phyloP scores from a whole-genome alignment of 2,888 invertebrate genomes.

The Teleiodes luculella region DNA sequence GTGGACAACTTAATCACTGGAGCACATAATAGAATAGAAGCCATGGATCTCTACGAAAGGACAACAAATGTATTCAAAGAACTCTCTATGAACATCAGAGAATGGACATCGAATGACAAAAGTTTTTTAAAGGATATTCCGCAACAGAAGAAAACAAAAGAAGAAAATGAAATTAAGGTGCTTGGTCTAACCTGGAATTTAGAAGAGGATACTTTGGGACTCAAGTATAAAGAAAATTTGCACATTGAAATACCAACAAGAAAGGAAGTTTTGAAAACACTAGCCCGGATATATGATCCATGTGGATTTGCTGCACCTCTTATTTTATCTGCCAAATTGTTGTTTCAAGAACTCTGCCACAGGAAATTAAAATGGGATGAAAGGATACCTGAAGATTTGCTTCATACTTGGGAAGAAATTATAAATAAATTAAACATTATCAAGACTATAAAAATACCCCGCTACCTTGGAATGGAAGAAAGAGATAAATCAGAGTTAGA shows the following conservation, averaged over 20 bases:
- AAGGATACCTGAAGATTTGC: neutral
- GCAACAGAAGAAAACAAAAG: neutral
- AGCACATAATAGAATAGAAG: neutral
- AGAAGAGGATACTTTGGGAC: neutral
- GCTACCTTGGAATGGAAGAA: neutral
- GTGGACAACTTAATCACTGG: conserved; percentile 16
- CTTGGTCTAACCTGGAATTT: conserved; percentile 5
- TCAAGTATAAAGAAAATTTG: neutral
- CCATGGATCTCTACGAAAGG: neutral
- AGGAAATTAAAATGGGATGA: conserved; percentile 4
- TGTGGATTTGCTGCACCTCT: conserved; percentile 2
- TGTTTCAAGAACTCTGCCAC: neutral
- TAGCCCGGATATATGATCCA: conserved; percentile 5
- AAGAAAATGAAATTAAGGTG: neutral
- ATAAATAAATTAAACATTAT: neutral
- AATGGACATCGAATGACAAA: conserved; percentile 6
- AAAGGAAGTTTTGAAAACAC: neutral
- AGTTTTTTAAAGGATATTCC: conserved; percentile 4
- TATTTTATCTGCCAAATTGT: neutral
- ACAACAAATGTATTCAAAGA: conserved; percentile 4
- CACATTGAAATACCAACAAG: neutral
- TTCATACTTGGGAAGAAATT: neutral
- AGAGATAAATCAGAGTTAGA: neutral
- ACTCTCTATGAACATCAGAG: conserved; percentile 14
- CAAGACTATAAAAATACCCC: neutral